Evolutionary conservation across 2,888 invertebrate species (phyloP).

Genomic region (Dugesia japonica): DNA sequence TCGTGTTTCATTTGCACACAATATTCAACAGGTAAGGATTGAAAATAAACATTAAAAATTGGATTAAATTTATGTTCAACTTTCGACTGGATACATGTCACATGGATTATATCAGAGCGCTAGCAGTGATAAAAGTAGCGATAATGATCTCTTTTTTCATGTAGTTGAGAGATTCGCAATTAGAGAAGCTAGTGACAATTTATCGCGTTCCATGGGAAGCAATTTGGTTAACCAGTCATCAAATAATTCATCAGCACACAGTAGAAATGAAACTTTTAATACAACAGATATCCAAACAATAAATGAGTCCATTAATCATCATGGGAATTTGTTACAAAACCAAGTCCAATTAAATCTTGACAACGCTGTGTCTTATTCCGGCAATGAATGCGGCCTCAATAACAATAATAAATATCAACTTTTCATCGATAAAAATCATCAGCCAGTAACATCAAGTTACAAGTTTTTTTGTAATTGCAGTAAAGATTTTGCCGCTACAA

Average conservation of each 20-base stretch:
- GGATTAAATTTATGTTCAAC: conserved; percentile 16
- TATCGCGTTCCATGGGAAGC: conserved; percentile 11
- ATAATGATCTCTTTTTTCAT: background rate
- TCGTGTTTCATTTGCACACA: conserved; percentile 5
- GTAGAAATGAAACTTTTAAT: background rate
- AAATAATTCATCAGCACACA: conserved; percentile 20
- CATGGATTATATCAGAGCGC: background rate
- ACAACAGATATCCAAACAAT: background rate
- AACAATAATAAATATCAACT: conserved; percentile 16
- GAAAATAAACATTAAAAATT: conserved; percentile 1
- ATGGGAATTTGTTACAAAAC: conserved; percentile 20
- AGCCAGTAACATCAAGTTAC: background rate
- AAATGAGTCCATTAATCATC: conserved; percentile 13
- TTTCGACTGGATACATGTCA: background rate
- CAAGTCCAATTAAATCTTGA: conserved; percentile 20
- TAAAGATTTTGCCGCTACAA: background rate
- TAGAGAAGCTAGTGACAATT: conserved; percentile 4
- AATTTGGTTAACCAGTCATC: conserved; percentile 16
- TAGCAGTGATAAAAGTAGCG: background rate
- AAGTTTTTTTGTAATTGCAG: background rate
- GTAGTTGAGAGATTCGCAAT: conserved; percentile 6
- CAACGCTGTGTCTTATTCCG: background rate
- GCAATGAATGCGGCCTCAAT: conserved; percentile 15
- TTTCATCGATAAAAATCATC: conserved; percentile 16
- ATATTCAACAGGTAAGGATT: conserved; percentile 5